Evolutionary conservation across 2,113 vertebrate genomes (phyloP).

Genomic region (Eonycteris spelaea): DNA sequence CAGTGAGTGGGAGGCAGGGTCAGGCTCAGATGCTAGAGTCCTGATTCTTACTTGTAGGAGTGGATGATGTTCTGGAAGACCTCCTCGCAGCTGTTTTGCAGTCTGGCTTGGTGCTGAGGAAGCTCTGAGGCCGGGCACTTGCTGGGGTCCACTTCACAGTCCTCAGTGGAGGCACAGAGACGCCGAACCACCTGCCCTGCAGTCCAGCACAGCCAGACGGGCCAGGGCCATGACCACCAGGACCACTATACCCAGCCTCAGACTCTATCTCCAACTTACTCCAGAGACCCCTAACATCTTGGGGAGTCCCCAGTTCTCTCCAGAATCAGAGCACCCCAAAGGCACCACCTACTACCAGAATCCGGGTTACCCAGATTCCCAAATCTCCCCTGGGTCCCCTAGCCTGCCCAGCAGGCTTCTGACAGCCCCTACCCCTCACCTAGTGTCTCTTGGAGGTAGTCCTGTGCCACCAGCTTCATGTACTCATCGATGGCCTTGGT

Average conservation of each 20-base stretch:
- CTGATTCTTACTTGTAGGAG: slow-evolving; percentile 83
- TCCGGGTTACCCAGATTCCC: neutral
- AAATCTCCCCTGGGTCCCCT: neutral
- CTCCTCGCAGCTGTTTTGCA: slow-evolving; percentile 87
- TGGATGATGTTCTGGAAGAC: slow-evolving; percentile 87
- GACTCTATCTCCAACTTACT: neutral
- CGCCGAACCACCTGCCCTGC: slow-evolving; percentile 87
- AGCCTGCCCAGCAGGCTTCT: neutral
- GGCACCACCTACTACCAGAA: neutral
- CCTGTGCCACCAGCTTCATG: slow-evolving; percentile 97
- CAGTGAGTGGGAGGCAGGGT: neutral
- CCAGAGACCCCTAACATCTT: neutral
- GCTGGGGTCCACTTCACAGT: slow-evolving; percentile 92
- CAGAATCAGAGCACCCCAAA: neutral
- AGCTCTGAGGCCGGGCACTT: slow-evolving; percentile 87
- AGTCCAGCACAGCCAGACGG: neutral
- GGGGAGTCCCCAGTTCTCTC: neutral
- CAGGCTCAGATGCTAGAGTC: neutral
- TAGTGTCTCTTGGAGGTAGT: slow-evolving; percentile 93
- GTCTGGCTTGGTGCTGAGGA: slow-evolving; percentile 83
- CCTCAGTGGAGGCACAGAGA: slow-evolving; percentile 85
- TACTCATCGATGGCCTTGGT: slow-evolving; percentile 98
- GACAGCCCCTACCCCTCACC: slow-evolving; percentile 76
- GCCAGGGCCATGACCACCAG: neutral
- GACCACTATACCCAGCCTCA: neutral